A percentile compares a stretch with the other conserved stretches of the same genome.
phyloP scores from a whole-genome alignment of 1,140 invertebrate species.

The Formica exsecta region DNA sequence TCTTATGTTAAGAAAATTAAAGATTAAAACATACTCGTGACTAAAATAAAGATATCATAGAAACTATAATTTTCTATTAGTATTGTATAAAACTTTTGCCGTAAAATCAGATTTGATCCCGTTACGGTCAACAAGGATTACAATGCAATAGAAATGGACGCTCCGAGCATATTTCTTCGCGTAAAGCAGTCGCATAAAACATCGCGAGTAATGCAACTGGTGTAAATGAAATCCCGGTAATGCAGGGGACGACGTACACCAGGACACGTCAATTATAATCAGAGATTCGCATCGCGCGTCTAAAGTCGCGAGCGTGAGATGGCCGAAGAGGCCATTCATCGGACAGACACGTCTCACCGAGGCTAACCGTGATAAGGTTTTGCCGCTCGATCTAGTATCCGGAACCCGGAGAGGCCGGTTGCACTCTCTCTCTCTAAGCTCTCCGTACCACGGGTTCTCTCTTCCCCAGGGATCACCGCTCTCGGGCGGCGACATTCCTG shows the following conservation, averaged over 20 bases:
- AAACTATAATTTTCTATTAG: not conserved
- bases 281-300: conserved; percentile 7
- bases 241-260: too few species aligned
- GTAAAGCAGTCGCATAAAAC: not conserved
- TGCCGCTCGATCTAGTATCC: conserved; percentile 67
- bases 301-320: conserved; percentile 30
- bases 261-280: not conserved
- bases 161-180: not conserved
- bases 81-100: not conserved
- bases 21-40: too few species aligned
- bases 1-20: not conserved
- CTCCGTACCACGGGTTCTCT: conserved; percentile 10
- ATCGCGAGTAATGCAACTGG: conserved; percentile 14
- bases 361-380: conserved; percentile 73
- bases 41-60: not conserved
- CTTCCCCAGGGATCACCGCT: conserved; percentile 5
- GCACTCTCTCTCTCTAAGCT: conserved; percentile 41
- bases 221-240: conserved; percentile 13
- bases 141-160: too few species aligned
- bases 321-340: conserved; percentile 38
- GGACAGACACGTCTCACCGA: conserved; percentile 59
- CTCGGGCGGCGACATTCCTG: conserved; percentile 45
- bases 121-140: not conserved
- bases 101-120: not conserved
- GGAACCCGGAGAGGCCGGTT: conserved; percentile 48